phyloP scores from a whole-genome alignment of 1,140 invertebrate species.

The Lepidurus apus region DNA sequence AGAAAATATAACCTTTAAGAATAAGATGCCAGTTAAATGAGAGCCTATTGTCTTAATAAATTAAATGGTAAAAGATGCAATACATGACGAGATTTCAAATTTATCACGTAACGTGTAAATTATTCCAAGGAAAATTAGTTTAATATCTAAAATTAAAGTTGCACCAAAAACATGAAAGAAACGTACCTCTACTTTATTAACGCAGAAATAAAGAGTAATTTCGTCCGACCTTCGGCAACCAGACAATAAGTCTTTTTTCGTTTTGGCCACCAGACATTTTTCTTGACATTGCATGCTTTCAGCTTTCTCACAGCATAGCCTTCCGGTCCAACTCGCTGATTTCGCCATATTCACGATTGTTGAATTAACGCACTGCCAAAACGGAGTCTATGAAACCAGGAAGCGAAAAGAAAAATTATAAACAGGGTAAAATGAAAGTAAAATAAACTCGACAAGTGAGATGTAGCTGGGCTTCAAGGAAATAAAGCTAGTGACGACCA shows the following conservation, averaged over 20 bases:
- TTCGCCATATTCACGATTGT: slow-evolving; percentile 24
- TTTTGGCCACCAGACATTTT: slow-evolving; percentile 30
- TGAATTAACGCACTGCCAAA: slow-evolving; percentile 27
- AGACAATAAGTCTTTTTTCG: slow-evolving; percentile 10
- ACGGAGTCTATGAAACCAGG: neutral
- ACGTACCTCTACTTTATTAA: slow-evolving; percentile 28
- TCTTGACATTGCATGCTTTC: slow-evolving; percentile 28
- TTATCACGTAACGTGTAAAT: neutral
- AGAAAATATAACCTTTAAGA: too few species aligned
- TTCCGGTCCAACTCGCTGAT: neutral
- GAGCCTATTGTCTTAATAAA: too few species aligned
- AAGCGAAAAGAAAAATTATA: neutral
- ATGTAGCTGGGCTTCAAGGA: neutral
- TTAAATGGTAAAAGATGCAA: too few species aligned
- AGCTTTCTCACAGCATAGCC: neutral
- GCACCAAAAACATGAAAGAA: neutral
- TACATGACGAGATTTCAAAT: too few species aligned
- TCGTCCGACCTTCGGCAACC: slow-evolving; percentile 30
- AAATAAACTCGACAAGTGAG: neutral
- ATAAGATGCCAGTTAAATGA: too few species aligned
- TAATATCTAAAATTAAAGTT: neutral
- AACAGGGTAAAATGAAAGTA: neutral
- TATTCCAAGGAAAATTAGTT: neutral
- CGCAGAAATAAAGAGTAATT: slow-evolving; percentile 27
- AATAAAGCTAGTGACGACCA: neutral